Conservation (phyloP, 2,888 invertebrate species). For the Coenonympha arcania region DNA sequence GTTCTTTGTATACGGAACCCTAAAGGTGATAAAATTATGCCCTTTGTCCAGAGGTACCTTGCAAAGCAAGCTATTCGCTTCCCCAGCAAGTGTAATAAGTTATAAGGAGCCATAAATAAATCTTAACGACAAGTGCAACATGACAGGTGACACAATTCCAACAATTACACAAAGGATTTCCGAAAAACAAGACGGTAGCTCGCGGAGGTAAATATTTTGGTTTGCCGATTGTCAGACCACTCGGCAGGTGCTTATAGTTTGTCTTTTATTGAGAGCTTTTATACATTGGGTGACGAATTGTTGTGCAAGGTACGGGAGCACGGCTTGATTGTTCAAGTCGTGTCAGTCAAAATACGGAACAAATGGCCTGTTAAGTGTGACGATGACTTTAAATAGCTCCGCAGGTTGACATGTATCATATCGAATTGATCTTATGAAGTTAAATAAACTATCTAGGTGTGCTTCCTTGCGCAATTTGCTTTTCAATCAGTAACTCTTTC, state of each 20-base stretch:
- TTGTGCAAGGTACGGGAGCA: slow-evolving; percentile 3
- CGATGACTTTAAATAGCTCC: background rate
- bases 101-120: slow-evolving; percentile 19
- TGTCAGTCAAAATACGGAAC: background rate
- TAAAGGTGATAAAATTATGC: no score
- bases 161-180: slow-evolving; percentile 18
- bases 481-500: no score
- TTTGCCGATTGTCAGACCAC: slow-evolving; percentile 37
- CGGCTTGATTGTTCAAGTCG: background rate
- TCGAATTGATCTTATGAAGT: background rate
- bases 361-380: background rate
- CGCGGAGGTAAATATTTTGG: slow-evolving; percentile 62
- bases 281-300: background rate
- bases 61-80: no score
- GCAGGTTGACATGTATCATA: background rate
- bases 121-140: slow-evolving; percentile 20
- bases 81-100: no score
- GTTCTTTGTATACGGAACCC: no score
- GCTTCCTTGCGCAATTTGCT: no score
- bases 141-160: slow-evolving; percentile 24
- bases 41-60: no score
- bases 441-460: no score
- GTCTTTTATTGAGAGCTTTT: background rate
- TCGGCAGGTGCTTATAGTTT: slow-evolving; percentile 23
- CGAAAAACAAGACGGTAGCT: slow-evolving; percentile 25